phyloP scores from a whole-genome alignment of 1,140 invertebrate genomes.

The Dendroctonus ponderosae region DNA sequence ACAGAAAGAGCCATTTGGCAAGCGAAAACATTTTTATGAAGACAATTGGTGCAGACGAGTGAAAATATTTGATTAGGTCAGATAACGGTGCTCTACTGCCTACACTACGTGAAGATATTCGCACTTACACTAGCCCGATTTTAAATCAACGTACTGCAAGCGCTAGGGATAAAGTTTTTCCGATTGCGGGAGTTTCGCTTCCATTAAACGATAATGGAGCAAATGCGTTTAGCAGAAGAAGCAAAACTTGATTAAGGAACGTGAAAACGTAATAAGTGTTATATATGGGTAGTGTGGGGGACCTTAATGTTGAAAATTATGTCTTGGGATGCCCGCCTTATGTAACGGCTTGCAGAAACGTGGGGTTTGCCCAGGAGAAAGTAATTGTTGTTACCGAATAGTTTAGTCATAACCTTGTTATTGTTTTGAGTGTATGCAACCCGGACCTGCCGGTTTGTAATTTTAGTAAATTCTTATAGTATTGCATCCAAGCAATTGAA shows the following conservation, averaged over 20 bases:
- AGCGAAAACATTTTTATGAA: conserved; percentile 45
- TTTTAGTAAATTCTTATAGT: too few relatives aligned
- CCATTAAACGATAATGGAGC: neutral
- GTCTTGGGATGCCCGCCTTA: conserved; percentile 29
- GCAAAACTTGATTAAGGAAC: conserved; percentile 3
- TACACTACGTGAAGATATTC: conserved; percentile 22
- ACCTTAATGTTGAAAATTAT: conserved; percentile 17
- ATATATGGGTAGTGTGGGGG: conserved; percentile 26
- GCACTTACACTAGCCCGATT: conserved; percentile 18
- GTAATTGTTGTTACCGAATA: conserved; percentile 13
- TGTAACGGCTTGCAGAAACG: conserved; percentile 17
- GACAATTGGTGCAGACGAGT: neutral
- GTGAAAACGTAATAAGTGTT: conserved; percentile 5
- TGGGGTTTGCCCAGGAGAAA: conserved; percentile 30
- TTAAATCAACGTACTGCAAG: neutral
- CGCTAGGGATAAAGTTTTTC: too few relatives aligned
- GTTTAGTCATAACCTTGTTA: conserved; percentile 11
- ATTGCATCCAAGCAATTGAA: too few relatives aligned
- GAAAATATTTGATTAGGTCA: conserved; percentile 19
- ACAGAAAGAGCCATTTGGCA: conserved; percentile 54
- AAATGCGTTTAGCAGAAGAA: neutral
- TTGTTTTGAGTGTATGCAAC: too few relatives aligned
- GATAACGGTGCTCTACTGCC: conserved; percentile 22
- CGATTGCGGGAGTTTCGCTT: too few relatives aligned
- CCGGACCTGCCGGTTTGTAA: too few relatives aligned